These are phyloP conservation scores for Dicrurus megarhynchus DNA, from an alignment of 2,113 vertebrate genomes.

Conservation along the genomic window DNA sequence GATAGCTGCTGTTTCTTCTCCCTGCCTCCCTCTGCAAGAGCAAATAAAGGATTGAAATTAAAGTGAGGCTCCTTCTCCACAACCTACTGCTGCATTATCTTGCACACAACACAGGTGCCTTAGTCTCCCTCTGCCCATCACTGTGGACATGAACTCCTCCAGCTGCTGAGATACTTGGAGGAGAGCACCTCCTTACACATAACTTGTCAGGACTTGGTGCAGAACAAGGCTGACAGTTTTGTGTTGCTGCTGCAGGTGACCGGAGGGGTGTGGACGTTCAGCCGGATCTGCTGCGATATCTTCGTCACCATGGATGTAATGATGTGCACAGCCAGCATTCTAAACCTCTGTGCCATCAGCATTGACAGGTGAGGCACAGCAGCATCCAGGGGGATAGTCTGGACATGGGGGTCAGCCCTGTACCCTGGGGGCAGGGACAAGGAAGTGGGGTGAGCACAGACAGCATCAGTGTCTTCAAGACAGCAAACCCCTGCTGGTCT, in stretches of 20 bases:
- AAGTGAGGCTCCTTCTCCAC: background rate
- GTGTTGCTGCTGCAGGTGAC: conserved; percentile 70
- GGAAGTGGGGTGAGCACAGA: background rate
- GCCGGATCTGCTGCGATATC: conserved; percentile 87
- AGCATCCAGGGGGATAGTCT: background rate
- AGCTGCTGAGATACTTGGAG: background rate
- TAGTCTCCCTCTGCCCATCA: background rate
- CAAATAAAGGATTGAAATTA: background rate
- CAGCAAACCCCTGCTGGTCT: background rate
- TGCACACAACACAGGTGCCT: background rate
- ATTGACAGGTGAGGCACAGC: conserved; percentile 87
- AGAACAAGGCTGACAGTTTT: conserved; percentile 19
- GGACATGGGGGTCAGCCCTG: background rate
- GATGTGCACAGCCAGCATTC: conserved; percentile 98
- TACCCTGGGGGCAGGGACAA: background rate
- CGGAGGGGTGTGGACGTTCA: conserved; percentile 90
- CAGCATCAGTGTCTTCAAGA: background rate
- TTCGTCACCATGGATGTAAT: conserved; percentile 95
- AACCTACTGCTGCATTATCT: background rate
- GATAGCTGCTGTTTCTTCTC: background rate
- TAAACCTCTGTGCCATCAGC: conserved; percentile 96
- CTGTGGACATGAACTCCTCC: background rate
- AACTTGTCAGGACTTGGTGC: background rate
- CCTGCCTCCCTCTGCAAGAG: background rate
- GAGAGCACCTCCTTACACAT: background rate